A percentile compares a stretch with the other conserved stretches of the same genome.
Evolutionary conservation across 1,140 invertebrate genomes (phyloP).

Genomic region (Steinernema khuongi): DNA sequence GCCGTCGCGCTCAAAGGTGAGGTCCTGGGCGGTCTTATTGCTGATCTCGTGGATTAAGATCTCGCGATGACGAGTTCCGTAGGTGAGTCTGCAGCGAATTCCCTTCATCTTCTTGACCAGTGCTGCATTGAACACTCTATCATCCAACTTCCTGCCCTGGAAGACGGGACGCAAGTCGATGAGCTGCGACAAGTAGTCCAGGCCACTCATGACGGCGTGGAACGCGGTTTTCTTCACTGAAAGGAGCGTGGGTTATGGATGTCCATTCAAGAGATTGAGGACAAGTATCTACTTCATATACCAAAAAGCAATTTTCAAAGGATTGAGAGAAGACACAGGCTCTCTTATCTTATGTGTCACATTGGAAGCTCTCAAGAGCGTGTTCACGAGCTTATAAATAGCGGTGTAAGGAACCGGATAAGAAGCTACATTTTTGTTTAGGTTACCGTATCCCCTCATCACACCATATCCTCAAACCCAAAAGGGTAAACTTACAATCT

Average conservation of each 20-base stretch:
- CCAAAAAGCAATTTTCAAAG: too few species aligned
- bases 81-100: not conserved
- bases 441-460: not conserved
- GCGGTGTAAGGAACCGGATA: not conserved
- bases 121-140: not conserved
- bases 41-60: not conserved
- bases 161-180: not conserved
- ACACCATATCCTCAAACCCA: not conserved
- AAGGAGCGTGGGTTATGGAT: not conserved
- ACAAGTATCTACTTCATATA: too few species aligned
- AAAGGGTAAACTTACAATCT: not conserved
- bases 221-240: slow-evolving; percentile 9
- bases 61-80: not conserved
- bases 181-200: not conserved
- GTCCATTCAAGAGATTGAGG: too few species aligned
- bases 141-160: not conserved
- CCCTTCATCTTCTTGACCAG: slow-evolving; percentile 11
- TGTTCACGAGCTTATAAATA: too few species aligned
- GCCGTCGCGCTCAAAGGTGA: not conserved
- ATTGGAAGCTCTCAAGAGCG: too few species aligned
- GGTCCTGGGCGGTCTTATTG: not conserved
- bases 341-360: too few species aligned
- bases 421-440: not conserved
- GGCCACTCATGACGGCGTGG: not conserved
- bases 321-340: too few species aligned